A percentile compares a stretch with the other conserved stretches of the same genome.
Conservation (phyloP, 2,888 invertebrate species). For the Axea sp. region DNA sequence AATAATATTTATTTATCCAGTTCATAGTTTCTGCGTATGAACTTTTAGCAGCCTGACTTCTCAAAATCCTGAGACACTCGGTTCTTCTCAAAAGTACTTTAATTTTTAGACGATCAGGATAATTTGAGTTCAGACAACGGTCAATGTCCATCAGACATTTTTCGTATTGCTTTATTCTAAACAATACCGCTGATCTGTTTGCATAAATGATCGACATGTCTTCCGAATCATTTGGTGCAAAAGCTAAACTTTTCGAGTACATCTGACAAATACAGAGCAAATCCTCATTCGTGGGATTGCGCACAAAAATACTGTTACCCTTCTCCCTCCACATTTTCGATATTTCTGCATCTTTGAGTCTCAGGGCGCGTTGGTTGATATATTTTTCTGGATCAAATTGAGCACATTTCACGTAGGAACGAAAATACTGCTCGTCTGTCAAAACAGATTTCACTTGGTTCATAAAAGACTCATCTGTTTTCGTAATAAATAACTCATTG, state of each 20-base stretch:
- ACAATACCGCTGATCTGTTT: constrained; percentile 5
- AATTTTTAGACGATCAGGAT: background rate
- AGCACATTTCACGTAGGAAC: too few species aligned
- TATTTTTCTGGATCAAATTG: too few species aligned
- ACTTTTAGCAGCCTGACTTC: background rate
- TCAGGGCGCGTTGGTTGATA: too few species aligned
- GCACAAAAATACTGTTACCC: background rate
- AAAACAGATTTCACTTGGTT: too few species aligned
- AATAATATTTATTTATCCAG: constrained; percentile 2
- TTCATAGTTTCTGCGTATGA: background rate
- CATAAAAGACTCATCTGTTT: too few species aligned
- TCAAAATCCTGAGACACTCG: background rate
- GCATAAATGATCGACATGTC: constrained; percentile 1
- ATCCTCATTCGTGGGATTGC: background rate
- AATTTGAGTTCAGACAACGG: background rate
- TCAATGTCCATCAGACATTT: constrained; percentile 2
- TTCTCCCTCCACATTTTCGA: background rate
- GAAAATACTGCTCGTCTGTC: too few species aligned
- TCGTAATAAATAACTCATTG: too few species aligned
- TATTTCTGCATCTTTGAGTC: too few species aligned
- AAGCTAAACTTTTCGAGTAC: constrained; percentile 1
- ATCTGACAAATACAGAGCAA: background rate
- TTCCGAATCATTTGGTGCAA: background rate
- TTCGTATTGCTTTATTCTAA: background rate
- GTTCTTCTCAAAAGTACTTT: background rate